Evolutionary conservation across 2,888 invertebrate species (phyloP), one percentile per base, ranked within the genome.

Genomic region (Notocelia uddmanniana): DNA sequence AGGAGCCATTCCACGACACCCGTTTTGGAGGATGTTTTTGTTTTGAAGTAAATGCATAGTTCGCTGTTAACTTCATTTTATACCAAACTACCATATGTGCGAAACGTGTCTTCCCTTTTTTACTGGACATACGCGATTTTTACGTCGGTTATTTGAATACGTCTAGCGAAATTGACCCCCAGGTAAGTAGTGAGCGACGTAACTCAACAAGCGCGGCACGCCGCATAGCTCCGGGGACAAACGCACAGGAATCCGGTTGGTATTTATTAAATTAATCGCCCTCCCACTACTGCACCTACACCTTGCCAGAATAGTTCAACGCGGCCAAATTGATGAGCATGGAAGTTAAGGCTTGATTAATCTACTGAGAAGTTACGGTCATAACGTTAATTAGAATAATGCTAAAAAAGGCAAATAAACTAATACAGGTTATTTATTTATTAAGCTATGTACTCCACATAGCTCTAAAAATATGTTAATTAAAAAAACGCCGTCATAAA

Each of bases 181-280:
- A 52, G 76, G 76, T 74, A 78, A 74, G 75, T 75, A 71, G 75
- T 74, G 58, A 77, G 81, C 83, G 84, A 64, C 54, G 71, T 87
- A 84, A 87, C 88, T 89, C 85, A 84, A 79, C 83, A 85, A 81
- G 76, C 86, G 81, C 76, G 82, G 83, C 87, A 81, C 82, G 86
- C 80, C 83, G 83, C 87, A 89, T 88, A 86, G 80, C 86, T 86
- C 67, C 74, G 83, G 85, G 87, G 89, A 90, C 89, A 88, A 89
- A 88, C 89, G 89, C 85, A 81, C 84, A 73, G 89, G 91, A 86
- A 91, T 91, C 85, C 90, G 83, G 83, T 85, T 82, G 89, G 89
- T 88, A 90, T 91, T 90, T 90, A 90, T 89, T 89, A 88, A 89
- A 90, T 90, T 89, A 91, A 91, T 90, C 86, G 88, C 79, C 80